A percentile compares a stretch with the other conserved stretches of the same genome.
Evolutionary conservation across 2,888 invertebrate genomes (phyloP).

Genomic region (Agrilus biguttatus): DNA sequence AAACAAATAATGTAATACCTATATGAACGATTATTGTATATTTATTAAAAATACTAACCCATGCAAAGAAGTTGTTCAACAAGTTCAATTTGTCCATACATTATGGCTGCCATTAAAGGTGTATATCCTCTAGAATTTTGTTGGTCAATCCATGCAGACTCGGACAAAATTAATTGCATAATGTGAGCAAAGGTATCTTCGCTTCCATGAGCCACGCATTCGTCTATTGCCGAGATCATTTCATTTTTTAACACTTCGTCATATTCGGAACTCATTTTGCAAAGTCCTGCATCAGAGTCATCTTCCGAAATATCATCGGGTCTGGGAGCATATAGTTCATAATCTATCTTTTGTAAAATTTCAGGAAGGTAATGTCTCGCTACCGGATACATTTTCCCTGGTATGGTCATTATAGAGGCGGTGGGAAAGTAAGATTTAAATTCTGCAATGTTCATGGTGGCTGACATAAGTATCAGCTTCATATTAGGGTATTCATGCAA

Average conservation of each 20-base stretch:
- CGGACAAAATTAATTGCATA: conserved; percentile 62
- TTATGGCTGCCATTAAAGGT: conserved; percentile 67
- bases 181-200: conserved; percentile 41
- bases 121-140: conserved; percentile 53
- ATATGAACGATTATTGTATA: neutral
- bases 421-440: conserved; percentile 77
- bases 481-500: conserved; percentile 55
- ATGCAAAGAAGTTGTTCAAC: conserved; percentile 56
- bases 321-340: conserved; percentile 27
- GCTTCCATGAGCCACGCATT: conserved; percentile 44
- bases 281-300: neutral
- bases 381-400: conserved; percentile 58
- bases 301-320: conserved; percentile 27
- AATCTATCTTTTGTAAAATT: conserved; percentile 47
- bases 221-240: conserved; percentile 52
- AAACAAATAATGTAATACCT: neutral
- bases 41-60: conserved; percentile 28
- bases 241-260: conserved; percentile 35
- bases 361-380: conserved; percentile 69
- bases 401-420: conserved; percentile 12
- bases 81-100: conserved; percentile 50
- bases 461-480: conserved; percentile 86
- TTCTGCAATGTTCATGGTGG: conserved; percentile 72
- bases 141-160: conserved; percentile 61
- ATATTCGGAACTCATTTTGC: neutral